Base-by-base conservation (phyloP, 37 sponge, comb jelly and placozoan species). In the Agelas oroides region DNA sequence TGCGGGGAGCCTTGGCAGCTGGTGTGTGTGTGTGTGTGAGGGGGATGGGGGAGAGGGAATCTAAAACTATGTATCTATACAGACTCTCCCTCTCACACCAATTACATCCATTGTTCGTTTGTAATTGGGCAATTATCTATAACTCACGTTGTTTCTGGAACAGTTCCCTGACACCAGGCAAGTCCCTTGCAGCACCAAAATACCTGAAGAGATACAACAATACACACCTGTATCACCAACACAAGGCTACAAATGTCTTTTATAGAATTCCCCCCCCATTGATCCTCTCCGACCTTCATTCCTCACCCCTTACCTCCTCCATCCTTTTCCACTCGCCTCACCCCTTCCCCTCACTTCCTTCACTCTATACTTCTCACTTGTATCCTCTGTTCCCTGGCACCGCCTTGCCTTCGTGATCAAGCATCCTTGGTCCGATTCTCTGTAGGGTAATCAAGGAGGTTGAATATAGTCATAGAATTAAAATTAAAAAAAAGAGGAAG, bases 101-200 rank as follows among this genome's bases (percentile, higher is more conserved):
- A 27, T 61, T 24, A 78, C 25, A 33, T 25, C 23, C 32, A 76
- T 20, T 0, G 30, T 24, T n/a, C n/a, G n/a, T n/a, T n/a, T n/a
- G n/a, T n/a, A n/a, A n/a, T n/a, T n/a, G n/a, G n/a, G n/a, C n/a
- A n/a, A n/a, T n/a, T n/a, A n/a, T n/a, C n/a, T n/a, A n/a, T 13
- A 0, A 54, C 85, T 84, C 54, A 92, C 93, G 90, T 76, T 90
- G 91, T 68, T 96, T 82, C 54, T 94, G 85, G 81, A 96, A 98
- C 32, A 98, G 88, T 41, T 98, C 99, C 41, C 99, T 84, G 40
- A 98, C 99, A 25, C 99, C 99, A 27, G 99, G 99, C 24, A 98
- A 65, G 58, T 98, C 99, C 40, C 90, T 87, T 3, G 99, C 97
- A 61, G 97, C 97, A 39, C 99, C 99, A 90, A 96, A 98, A 79